Evolutionary conservation across 2,888 invertebrate genomes (phyloP), one percentile per base, ranked within the genome.

Genomic region (Agrotis ipsilon): DNA sequence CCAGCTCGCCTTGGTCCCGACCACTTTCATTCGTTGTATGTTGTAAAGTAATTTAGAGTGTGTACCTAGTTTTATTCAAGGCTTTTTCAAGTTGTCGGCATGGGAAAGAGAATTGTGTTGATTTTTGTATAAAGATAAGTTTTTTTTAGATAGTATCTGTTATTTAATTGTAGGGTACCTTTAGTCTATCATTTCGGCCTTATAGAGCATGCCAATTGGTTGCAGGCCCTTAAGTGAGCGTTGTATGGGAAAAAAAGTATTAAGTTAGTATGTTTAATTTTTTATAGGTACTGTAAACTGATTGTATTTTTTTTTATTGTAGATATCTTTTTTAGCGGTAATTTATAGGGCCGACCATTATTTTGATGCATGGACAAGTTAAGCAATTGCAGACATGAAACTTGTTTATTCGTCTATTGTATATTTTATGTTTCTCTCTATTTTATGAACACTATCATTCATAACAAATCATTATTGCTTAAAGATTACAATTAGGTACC

Each of bases 1-100:
- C 80, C 57, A 45, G 83, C 57, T 83, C 21, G 75, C 83, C 83
- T 83, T 83, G 83, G 58, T 71, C 9, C 9, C 32, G 43, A 72
- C 69, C 65, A 78, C 85, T 83, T 85, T 85, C 75, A 75, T 72
- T 73, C 45, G 45, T 46, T 68, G 61, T 68, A 46, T 73, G 71
- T 61, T 76, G 63, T 64, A 39, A 63, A 70, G 71, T 71, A 75
- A 75, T 81, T 82, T 73, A 66, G 66, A 82, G 58, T 74, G 55
- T 64, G 55, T 49, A 75, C 24, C 21, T 32, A n/a, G 55, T 0
- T 62, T 48, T 66, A 57, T 71, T 78, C 82, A 81, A 79, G 82
- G 78, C 14, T 65, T 76, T 61, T 66, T 19, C 18, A 18, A 61
- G 32, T 60, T 55, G 14, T 58, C 19, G 3, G 19, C 60, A 65